These are phyloP conservation scores for Pristionchus entomophagus DNA, from an alignment of 2,888 invertebrate genomes.

Conservation along the genomic window DNA sequence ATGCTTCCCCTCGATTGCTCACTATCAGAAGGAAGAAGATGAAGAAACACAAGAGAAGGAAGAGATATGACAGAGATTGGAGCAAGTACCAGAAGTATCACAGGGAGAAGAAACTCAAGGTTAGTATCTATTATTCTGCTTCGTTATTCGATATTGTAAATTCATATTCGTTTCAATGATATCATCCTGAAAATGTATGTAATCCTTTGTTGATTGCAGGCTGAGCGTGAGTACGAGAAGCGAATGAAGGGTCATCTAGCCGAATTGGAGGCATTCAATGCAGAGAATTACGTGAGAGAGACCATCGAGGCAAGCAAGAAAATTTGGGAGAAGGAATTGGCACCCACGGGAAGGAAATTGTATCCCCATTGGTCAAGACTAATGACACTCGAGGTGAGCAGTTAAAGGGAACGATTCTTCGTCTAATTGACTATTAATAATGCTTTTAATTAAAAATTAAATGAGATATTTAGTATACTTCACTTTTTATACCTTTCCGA, in stretches of 20 bases:
- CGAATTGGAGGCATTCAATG: conserved; percentile 69
- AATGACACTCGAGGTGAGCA: conserved; percentile 68
- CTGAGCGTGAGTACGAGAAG: conserved; percentile 69
- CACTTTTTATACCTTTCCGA: too few species aligned
- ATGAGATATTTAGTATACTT: too few species aligned
- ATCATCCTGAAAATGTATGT: background rate
- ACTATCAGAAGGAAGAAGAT: conserved; percentile 73
- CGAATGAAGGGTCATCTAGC: conserved; percentile 68
- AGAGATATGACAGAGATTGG: conserved; percentile 69
- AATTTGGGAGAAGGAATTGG: conserved; percentile 69
- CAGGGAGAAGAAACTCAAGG: conserved; percentile 69
- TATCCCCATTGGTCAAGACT: conserved; percentile 74
- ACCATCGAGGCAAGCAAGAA: conserved; percentile 59
- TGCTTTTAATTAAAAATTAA: too few species aligned
- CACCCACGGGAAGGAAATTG: conserved; percentile 69
- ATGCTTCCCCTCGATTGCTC: conserved; percentile 62
- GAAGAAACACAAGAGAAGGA: conserved; percentile 72
- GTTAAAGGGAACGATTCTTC: too few species aligned
- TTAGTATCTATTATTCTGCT: conserved; percentile 14
- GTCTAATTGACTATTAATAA: too few species aligned
- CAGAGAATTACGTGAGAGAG: conserved; percentile 70
- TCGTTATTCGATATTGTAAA: background rate
- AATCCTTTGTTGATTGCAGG: conserved; percentile 53
- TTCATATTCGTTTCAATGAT: too few species aligned
- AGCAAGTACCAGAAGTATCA: conserved; percentile 73